Percentiles rank a stretch among this genome's conserved stretches.
Conservation (phyloP, 2,888 invertebrate genomes). For the Pollenia labialis region DNA sequence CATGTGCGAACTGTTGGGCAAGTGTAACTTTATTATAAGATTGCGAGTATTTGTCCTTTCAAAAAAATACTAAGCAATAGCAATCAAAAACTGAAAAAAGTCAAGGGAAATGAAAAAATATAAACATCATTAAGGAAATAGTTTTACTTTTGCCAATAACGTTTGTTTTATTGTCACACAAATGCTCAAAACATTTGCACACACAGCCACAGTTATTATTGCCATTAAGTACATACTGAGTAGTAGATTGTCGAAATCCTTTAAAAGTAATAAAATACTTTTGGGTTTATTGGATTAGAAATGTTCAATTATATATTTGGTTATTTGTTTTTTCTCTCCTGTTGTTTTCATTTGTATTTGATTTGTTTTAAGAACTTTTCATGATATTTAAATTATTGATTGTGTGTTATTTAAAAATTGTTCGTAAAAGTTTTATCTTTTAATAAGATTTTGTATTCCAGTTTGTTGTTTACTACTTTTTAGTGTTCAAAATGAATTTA, state of each 20-base stretch:
- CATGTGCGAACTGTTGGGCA: no score
- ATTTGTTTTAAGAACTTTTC: background rate
- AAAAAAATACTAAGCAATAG: slow-evolving; percentile 33
- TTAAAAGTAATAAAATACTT: slow-evolving; percentile 56
- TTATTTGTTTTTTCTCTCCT: background rate
- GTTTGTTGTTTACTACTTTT: no score
- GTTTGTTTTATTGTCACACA: slow-evolving; percentile 58
- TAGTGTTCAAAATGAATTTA: no score
- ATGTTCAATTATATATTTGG: slow-evolving; percentile 32
- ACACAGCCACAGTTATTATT: slow-evolving; percentile 39
- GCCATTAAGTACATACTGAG: slow-evolving; percentile 60
- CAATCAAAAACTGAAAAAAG: slow-evolving; percentile 16
- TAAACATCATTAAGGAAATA: slow-evolving; percentile 69
- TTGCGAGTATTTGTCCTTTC: background rate
- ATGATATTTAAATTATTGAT: no score
- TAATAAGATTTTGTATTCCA: no score
- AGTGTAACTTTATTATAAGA: background rate
- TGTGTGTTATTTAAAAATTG: no score
- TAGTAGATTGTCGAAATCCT: slow-evolving; percentile 59
- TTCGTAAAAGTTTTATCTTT: background rate
- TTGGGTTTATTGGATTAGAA: slow-evolving; percentile 57
- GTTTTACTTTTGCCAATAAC: slow-evolving; percentile 67
- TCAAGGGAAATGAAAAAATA: background rate
- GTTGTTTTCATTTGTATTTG: background rate
- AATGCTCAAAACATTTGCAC: background rate